Evolutionary conservation across 1,140 invertebrate genomes (phyloP).

Genomic region (Drosophila lacteicornis): DNA sequence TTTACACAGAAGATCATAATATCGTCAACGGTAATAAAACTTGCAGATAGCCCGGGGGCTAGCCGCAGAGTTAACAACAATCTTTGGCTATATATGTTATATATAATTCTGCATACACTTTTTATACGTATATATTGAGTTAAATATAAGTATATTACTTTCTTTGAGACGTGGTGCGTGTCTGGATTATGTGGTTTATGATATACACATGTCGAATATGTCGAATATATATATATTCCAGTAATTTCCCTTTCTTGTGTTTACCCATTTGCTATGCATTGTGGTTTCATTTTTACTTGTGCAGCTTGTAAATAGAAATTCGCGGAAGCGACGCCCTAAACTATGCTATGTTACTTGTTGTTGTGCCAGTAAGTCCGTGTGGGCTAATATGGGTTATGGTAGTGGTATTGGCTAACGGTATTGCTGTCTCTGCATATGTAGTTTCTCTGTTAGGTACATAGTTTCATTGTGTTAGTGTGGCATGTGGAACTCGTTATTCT

Average conservation of each 20-base stretch:
- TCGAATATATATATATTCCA: conserved; percentile 24
- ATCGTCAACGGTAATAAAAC: conserved; percentile 84
- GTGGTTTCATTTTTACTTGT: conserved; percentile 18
- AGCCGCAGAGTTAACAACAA: conserved; percentile 69
- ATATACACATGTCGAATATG: conserved; percentile 66
- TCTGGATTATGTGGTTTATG: conserved; percentile 71
- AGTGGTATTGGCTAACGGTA: conserved; percentile 21
- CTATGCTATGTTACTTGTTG: conserved; percentile 39
- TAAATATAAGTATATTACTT: conserved; percentile 51
- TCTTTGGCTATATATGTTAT: conserved; percentile 50
- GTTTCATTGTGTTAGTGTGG: conserved; percentile 76
- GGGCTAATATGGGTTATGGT: conserved; percentile 9
- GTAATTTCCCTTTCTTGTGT: conserved; percentile 40
- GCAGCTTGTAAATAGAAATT: conserved; percentile 76
- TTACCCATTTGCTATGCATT: conserved; percentile 25
- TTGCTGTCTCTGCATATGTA: conserved; percentile 62
- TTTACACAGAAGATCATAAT: conserved; percentile 64
- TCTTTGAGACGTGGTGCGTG: conserved; percentile 54
- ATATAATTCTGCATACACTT: conserved; percentile 22
- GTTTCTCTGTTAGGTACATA: conserved; percentile 80
- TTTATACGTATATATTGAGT: conserved; percentile 42
- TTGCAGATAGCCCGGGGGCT: conserved; percentile 55
- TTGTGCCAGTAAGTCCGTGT: conserved; percentile 13
- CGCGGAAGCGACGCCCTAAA: conserved; percentile 55
- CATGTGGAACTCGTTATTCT: conserved; percentile 30